phyloP scores from a whole-genome alignment of 2,797 vertebrate species.

The Halcyon smyrnensis region DNA sequence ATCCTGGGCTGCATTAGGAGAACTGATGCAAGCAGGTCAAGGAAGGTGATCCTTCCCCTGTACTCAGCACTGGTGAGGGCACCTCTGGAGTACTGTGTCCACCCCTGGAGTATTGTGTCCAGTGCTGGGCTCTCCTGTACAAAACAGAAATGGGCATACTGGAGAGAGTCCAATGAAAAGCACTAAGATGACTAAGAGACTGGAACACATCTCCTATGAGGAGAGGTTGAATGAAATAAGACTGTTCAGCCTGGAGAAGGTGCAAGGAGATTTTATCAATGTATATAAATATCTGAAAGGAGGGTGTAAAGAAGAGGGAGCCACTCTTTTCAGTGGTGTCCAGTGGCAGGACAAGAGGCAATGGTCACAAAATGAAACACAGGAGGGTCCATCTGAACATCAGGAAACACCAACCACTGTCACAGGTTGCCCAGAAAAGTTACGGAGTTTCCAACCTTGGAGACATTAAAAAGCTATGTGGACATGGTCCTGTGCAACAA shows the following conservation, averaged over 20 bases:
- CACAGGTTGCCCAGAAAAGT: too few relatives aligned
- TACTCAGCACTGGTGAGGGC: too few relatives aligned
- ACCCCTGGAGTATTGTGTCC: too few relatives aligned
- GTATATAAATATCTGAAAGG: neutral
- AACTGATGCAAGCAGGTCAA: rapidly evolving
- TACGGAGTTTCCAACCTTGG: too few relatives aligned
- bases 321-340: neutral
- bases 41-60: neutral
- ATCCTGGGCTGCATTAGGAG: neutral
- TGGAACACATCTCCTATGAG: neutral
- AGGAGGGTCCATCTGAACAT: neutral
- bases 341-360: neutral
- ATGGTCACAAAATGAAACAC: neutral
- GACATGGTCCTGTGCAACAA: neutral
- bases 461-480: too few relatives aligned
- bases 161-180: too few relatives aligned
- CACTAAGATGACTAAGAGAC: neutral
- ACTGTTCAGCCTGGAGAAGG: neutral
- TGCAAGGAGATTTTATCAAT: neutral
- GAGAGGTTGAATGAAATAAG: too few relatives aligned
- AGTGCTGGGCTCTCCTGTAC: too few relatives aligned
- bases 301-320: neutral
- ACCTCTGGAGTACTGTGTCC: too few relatives aligned
- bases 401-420: too few relatives aligned
- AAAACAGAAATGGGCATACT: too few relatives aligned